Evolutionary conservation across 2,113 vertebrate genomes (phyloP).

Genomic region (Talpa occidentalis): DNA sequence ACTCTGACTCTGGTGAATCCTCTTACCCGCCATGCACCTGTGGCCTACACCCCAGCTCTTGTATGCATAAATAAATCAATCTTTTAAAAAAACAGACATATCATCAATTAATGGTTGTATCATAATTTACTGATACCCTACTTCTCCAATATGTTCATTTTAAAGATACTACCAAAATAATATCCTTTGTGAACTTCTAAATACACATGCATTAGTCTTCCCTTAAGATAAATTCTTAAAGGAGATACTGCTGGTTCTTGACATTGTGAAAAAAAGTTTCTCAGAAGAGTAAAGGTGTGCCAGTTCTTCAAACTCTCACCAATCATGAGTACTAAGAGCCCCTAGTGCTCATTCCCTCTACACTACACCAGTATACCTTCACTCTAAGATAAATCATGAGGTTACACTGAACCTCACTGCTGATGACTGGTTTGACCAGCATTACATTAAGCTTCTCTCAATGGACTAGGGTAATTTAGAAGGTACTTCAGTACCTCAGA

Average conservation of each 20-base stretch:
- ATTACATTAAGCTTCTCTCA: slow-evolving; percentile 37
- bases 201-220: not conserved
- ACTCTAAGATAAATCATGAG: not conserved
- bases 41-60: no score
- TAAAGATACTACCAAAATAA: slow-evolving; percentile 36
- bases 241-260: slow-evolving; percentile 10
- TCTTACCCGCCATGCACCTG: no score
- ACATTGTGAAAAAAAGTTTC: slow-evolving; percentile 21
- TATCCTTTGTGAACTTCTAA: not conserved
- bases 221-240: slow-evolving; percentile 32
- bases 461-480: not conserved
- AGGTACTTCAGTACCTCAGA: slow-evolving; percentile 11
- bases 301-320: not conserved
- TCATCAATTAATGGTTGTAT: not conserved
- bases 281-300: not conserved
- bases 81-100: not conserved
- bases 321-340: not conserved
- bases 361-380: not conserved
- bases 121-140: not conserved
- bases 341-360: not conserved
- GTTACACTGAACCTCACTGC: not conserved
- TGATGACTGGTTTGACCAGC: not conserved
- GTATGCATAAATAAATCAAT: no score
- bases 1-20: no score
- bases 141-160: slow-evolving; percentile 19